These are phyloP conservation scores for Microplitis demolitor DNA, from an alignment of 1,140 invertebrate genomes.

Conservation along the genomic window DNA sequence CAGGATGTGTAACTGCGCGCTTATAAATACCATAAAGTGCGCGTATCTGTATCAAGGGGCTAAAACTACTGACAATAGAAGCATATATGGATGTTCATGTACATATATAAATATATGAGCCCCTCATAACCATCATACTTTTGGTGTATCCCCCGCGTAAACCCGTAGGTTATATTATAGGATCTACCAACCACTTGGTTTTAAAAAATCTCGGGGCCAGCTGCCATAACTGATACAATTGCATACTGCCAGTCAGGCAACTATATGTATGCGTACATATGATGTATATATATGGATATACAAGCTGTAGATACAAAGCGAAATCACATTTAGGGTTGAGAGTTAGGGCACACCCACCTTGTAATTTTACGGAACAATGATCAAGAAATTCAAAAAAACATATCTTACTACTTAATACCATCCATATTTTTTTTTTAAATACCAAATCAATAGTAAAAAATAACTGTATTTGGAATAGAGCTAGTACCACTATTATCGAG, in stretches of 20 bases:
- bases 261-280: background rate
- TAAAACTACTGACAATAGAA: slow-evolving; percentile 44
- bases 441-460: background rate
- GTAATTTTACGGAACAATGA: slow-evolving; percentile 24
- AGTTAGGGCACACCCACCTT: background rate
- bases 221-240: slow-evolving; percentile 50
- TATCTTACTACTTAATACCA: background rate
- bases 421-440: background rate
- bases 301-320: background rate
- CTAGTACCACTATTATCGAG: background rate
- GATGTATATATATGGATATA: background rate
- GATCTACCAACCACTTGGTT: background rate
- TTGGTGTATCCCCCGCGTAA: background rate
- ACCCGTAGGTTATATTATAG: background rate
- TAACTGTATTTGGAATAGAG: background rate
- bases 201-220: slow-evolving; percentile 38
- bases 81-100: slow-evolving; percentile 26
- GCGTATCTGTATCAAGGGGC: slow-evolving; percentile 47
- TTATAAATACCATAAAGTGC: slow-evolving; percentile 34
- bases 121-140: slow-evolving; percentile 33
- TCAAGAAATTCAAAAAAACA: slow-evolving; percentile 16
- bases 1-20: slow-evolving; percentile 16
- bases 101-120: slow-evolving; percentile 32
- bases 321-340: slow-evolving; percentile 9
- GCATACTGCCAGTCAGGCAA: slow-evolving; percentile 18